Evolutionary conservation across 2,797 vertebrate genomes (phyloP).

Genomic region (Hyperoplus immaculatus): DNA sequence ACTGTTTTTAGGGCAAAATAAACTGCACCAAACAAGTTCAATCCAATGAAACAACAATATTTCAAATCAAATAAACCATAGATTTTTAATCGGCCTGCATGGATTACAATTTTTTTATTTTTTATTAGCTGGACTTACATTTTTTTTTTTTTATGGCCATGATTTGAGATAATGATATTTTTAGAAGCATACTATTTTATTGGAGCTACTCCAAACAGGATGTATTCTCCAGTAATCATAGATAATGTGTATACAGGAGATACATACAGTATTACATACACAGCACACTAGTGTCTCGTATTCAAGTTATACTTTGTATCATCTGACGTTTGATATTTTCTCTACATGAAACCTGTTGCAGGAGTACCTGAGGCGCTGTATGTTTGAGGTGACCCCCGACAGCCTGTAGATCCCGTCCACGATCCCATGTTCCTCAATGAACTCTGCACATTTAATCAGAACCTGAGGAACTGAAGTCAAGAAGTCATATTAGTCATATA

Average conservation of each 20-base stretch:
- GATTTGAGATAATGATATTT: conserved; percentile 12
- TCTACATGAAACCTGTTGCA: neutral
- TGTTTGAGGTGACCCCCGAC: conserved; percentile 97
- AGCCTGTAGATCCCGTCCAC: conserved; percentile 98
- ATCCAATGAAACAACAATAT: conserved; percentile 9
- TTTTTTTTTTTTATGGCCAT: neutral
- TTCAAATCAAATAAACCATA: neutral
- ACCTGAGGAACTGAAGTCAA: conserved; percentile 91
- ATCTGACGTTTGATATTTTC: neutral
- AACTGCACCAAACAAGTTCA: neutral
- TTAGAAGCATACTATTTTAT: neutral
- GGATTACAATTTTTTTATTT: neutral
- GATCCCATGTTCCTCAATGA: conserved; percentile 95
- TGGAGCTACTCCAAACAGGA: conserved; percentile 1
- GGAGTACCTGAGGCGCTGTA: conserved; percentile 93
- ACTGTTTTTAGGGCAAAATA: neutral
- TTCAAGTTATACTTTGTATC: neutral
- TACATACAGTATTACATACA: no score
- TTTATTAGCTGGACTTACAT: no score
- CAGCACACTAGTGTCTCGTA: no score
- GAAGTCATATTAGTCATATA: conserved; percentile 21
- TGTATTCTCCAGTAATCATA: neutral
- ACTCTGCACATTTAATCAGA: conserved; percentile 95
- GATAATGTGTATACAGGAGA: neutral
- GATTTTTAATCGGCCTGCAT: neutral